These are phyloP conservation scores for Caenorhabditis angaria DNA, from an alignment of 2,888 invertebrate genomes.

Conservation along the genomic window DNA sequence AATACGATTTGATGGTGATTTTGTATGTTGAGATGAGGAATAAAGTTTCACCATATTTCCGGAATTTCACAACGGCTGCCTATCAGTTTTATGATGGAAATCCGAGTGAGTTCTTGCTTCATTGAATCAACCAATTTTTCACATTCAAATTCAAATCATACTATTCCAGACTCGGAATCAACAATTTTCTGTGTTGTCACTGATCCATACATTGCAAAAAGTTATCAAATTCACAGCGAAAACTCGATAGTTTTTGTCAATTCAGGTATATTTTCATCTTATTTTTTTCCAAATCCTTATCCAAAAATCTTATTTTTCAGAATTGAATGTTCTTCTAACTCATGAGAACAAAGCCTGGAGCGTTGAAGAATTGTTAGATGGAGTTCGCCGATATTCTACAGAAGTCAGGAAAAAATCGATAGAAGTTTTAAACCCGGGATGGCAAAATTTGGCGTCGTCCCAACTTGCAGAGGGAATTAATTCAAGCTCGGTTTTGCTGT, in stretches of 20 bases:
- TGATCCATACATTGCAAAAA: constrained; percentile 16
- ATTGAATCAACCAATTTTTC: neutral
- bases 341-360: neutral
- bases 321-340: neutral
- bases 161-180: constrained; percentile 34
- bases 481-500: neutral
- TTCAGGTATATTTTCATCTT: too few relatives aligned
- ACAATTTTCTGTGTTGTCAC: constrained; percentile 28
- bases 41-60: constrained; percentile 6
- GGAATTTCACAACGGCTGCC: constrained; percentile 27
- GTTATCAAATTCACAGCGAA: constrained; percentile 22
- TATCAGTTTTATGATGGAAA: constrained; percentile 27
- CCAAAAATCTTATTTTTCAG: neutral
- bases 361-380: neutral
- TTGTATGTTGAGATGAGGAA: constrained; percentile 6
- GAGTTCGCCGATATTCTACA: neutral
- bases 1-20: constrained; percentile 23
- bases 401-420: neutral
- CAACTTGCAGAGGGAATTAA: neutral
- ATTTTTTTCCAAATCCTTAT: too few relatives aligned
- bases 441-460: neutral
- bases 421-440: neutral
- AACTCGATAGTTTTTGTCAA: constrained; percentile 30
- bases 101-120: constrained; percentile 22
- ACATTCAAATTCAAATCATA: too few relatives aligned